These are phyloP conservation scores for Cyclophora albipunctata DNA, from an alignment of 2,888 invertebrate species.

Conservation along the genomic window DNA sequence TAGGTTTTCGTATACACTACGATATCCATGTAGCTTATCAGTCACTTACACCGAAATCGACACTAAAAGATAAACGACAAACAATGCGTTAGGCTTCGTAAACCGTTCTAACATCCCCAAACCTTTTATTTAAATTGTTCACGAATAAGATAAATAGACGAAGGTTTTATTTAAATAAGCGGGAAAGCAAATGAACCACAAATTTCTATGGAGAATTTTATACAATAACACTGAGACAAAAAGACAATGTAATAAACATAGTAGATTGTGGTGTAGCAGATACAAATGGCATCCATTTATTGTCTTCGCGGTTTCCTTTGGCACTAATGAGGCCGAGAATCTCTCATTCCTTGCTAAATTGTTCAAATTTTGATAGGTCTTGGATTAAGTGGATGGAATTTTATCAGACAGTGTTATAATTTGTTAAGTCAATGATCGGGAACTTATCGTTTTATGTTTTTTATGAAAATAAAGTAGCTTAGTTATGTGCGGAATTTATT, in stretches of 20 bases:
- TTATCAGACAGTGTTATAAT: not conserved
- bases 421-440: too few species aligned
- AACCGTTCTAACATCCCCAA: constrained; percentile 21
- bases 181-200: constrained; percentile 15
- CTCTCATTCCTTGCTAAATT: constrained; percentile 33
- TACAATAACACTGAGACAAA: constrained; percentile 26
- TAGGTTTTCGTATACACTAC: too few species aligned
- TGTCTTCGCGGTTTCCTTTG: constrained; percentile 34
- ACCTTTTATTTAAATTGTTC: constrained; percentile 31
- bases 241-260: constrained; percentile 34
- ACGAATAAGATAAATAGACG: constrained; percentile 24
- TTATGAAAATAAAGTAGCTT: too few species aligned
- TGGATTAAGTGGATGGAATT: constrained; percentile 10
- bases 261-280: constrained; percentile 32
- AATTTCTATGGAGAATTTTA: constrained; percentile 23
- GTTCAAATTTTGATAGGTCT: constrained; percentile 26
- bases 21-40: too few species aligned
- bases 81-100: constrained; percentile 15
- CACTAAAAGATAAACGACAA: constrained; percentile 30
- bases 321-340: constrained; percentile 39
- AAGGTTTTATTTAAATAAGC: constrained; percentile 17
- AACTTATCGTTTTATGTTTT: too few species aligned
- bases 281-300: constrained; percentile 41
- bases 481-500: too few species aligned
- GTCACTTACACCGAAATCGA: constrained; percentile 2